These are phyloP conservation scores for Lutjanus argentimaculatus DNA, from an alignment of 2,797 vertebrate genomes.

Conservation along the genomic window DNA sequence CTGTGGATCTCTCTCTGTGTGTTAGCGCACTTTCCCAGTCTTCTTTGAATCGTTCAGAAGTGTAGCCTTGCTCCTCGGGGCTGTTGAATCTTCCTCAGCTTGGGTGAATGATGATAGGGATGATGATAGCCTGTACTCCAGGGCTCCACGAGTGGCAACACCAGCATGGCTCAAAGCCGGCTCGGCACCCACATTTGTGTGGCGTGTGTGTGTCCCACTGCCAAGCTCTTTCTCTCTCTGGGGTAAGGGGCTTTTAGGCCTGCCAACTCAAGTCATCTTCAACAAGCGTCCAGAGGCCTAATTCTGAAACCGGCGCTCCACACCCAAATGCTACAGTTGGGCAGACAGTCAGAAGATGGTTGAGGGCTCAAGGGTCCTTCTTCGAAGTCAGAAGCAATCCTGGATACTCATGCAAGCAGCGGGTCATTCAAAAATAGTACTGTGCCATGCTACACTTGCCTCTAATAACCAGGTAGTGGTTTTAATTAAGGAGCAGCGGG, in stretches of 20 bases:
- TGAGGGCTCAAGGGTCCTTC: slow-evolving; percentile 69
- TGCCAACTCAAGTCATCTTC: slow-evolving; percentile 84
- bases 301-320: slow-evolving; percentile 65
- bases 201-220: slow-evolving; percentile 59
- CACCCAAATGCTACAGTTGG: slow-evolving; percentile 73
- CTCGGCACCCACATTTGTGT: slow-evolving; percentile 72
- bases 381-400: slow-evolving; percentile 75
- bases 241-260: slow-evolving; percentile 74
- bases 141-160: slow-evolving; percentile 74
- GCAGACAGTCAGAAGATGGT: slow-evolving; percentile 73
- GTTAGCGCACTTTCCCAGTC: slow-evolving; percentile 54
- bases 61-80: slow-evolving; percentile 65
- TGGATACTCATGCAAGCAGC: slow-evolving; percentile 68
- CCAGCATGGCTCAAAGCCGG: slow-evolving; percentile 82
- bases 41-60: slow-evolving; percentile 70
- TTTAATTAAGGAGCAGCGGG: slow-evolving; percentile 42
- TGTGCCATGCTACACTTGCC: slow-evolving; percentile 28
- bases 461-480: slow-evolving; percentile 48
- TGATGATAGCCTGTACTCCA: slow-evolving; percentile 82
- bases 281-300: slow-evolving; percentile 71
- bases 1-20: slow-evolving; percentile 50
- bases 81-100: slow-evolving; percentile 71
- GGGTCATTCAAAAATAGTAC: slow-evolving; percentile 70
- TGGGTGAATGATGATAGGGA: slow-evolving; percentile 77
- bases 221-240: slow-evolving; percentile 64